phyloP scores from a whole-genome alignment of 2,888 invertebrate species.

The Dolomedes plantarius region DNA sequence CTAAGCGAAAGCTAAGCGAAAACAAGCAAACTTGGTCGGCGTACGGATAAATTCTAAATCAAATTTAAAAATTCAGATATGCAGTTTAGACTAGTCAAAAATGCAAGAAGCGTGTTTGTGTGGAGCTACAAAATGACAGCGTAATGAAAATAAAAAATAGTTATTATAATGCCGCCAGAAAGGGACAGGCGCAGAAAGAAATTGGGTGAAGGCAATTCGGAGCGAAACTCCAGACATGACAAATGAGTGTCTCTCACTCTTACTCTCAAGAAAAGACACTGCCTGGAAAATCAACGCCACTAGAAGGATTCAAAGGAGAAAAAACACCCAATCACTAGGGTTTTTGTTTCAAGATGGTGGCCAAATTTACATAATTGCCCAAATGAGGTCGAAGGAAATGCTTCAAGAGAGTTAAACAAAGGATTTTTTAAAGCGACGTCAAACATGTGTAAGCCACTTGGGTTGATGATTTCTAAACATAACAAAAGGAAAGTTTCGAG shows the following conservation, averaged over 20 bases:
- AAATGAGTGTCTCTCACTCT: conserved; percentile 1
- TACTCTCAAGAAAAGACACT: neutral
- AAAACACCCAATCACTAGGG: conserved; percentile 15
- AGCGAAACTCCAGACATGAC: conserved; percentile 7
- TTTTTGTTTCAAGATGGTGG: conserved; percentile 45
- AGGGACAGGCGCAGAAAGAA: neutral
- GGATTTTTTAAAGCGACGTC: conserved; percentile 27
- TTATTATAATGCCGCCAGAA: neutral
- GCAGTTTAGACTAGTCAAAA: too few species aligned
- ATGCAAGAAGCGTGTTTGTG: too few species aligned
- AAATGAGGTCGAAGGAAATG: conserved; percentile 61
- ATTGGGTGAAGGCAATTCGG: conserved; percentile 17
- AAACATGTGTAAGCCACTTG: conserved; percentile 29
- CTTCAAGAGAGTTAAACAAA: conserved; percentile 55
- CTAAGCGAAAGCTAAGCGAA: too few species aligned
- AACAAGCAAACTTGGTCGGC: too few species aligned
- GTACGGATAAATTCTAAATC: too few species aligned
- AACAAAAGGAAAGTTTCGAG: conserved; percentile 1
- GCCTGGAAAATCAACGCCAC: neutral
- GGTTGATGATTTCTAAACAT: conserved; percentile 14
- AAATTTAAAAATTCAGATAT: too few species aligned
- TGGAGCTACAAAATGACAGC: neutral
- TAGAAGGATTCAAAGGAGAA: neutral
- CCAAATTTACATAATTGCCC: conserved; percentile 45
- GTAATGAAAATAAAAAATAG: neutral